Conservation (phyloP, 35 echinoderm and acorn worm genomes). For the Holothuria glaberrima region DNA sequence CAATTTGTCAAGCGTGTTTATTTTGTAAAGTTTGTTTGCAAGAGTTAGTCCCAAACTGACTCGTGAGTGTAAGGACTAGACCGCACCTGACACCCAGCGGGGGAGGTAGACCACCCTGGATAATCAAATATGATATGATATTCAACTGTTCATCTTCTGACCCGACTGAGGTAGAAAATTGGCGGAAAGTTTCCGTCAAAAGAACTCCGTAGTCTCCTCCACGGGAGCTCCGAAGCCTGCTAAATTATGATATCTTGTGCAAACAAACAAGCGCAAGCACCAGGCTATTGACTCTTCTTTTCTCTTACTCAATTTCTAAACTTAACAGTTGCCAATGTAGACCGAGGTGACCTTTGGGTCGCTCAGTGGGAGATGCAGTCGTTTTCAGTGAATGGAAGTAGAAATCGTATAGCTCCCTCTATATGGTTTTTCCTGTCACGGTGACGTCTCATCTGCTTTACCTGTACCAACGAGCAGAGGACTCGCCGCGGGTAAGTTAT, state of each 20-base stretch:
- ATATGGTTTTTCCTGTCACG: background rate
- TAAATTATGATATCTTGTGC: conserved; percentile 67
- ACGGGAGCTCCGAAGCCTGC: conserved; percentile 43
- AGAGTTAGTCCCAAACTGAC: conserved; percentile 3
- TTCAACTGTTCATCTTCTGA: conserved; percentile 50
- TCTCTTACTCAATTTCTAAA: conserved; percentile 49
- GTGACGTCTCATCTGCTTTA: background rate
- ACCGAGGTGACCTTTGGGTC: conserved; percentile 33
- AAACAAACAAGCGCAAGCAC: conserved; percentile 60
- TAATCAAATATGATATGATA: conserved; percentile 72
- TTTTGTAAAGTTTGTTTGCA: conserved; percentile 63
- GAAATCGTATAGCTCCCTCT: conserved; percentile 18
- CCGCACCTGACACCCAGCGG: conserved; percentile 63
- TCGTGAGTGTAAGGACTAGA: background rate
- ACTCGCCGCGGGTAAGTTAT: background rate
- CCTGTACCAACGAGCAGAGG: too few relatives aligned
- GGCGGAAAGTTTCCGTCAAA: conserved; percentile 61
- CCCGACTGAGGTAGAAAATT: conserved; percentile 46
- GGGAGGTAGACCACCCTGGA: conserved; percentile 47
- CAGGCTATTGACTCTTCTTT: conserved; percentile 62
- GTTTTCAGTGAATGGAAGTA: background rate
- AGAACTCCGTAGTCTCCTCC: conserved; percentile 27
- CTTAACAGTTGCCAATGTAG: conserved; percentile 61
- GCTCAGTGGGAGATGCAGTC: background rate
- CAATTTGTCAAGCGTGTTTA: conserved; percentile 70